Percentiles rank a stretch among this genome's conserved stretches.
phyloP scores from a whole-genome alignment of 2,113 vertebrate species.

The Plecotus auritus region DNA sequence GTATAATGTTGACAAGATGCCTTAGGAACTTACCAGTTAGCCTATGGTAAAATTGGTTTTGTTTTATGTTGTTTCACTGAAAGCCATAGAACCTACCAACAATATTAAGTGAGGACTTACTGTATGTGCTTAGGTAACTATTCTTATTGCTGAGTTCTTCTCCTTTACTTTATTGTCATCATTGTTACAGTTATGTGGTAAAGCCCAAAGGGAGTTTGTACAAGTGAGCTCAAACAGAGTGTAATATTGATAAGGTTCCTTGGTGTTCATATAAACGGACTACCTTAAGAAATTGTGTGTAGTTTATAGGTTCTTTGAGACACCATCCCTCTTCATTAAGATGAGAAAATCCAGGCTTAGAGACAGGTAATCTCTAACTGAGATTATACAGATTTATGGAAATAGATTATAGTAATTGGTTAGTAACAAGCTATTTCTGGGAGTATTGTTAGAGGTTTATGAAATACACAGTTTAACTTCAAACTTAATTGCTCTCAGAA shows the following conservation, averaged over 20 bases:
- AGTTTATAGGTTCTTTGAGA: neutral
- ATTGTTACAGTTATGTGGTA: neutral
- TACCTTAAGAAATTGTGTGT: neutral
- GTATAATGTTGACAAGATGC: neutral
- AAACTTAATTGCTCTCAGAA: neutral
- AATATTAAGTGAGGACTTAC: neutral
- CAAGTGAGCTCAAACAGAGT: neutral
- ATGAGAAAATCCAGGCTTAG: neutral
- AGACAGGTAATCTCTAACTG: neutral
- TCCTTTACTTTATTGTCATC: neutral
- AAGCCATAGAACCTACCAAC: neutral
- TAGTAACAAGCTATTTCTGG: neutral
- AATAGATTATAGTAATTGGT: constrained; percentile 23
- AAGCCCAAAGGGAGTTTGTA: neutral
- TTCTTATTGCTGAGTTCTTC: neutral
- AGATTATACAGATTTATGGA: neutral
- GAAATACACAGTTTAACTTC: neutral
- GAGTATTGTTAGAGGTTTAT: neutral
- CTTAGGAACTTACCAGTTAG: neutral
- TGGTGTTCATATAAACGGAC: neutral
- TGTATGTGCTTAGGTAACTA: neutral
- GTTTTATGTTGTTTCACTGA: neutral
- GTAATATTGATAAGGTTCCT: neutral
- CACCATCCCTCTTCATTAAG: neutral
- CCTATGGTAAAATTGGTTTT: neutral